Conservation (phyloP, 1,140 invertebrate genomes). For the Tetranychus cinnabarinus region DNA sequence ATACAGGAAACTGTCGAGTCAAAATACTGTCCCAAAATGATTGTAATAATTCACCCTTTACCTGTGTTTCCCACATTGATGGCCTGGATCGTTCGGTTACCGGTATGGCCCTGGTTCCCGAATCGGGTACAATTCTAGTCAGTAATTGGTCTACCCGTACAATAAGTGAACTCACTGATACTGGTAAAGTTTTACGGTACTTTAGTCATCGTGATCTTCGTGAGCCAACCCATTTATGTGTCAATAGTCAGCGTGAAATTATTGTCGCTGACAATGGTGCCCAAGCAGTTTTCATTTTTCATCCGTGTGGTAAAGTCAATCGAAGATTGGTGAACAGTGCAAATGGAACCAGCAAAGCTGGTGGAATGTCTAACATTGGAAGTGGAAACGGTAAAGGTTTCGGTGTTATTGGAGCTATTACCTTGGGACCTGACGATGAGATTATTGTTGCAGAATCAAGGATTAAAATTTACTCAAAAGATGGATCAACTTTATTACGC, state of each 20-base stretch:
- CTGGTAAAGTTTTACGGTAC: conserved; percentile 32
- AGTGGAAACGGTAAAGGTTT: not conserved
- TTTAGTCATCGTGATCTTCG: conserved; percentile 28
- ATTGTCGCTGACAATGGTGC: conserved; percentile 66
- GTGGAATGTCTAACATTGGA: no score
- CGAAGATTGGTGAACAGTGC: conserved; percentile 15
- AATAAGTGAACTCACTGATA: conserved; percentile 42
- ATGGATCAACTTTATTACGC: conserved; percentile 32
- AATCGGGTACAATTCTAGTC: conserved; percentile 34
- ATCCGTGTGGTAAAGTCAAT: conserved; percentile 39
- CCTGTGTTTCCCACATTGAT: conserved; percentile 46
- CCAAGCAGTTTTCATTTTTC: conserved; percentile 56
- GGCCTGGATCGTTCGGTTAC: conserved; percentile 58
- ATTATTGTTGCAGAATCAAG: conserved; percentile 54
- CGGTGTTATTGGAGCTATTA: conserved; percentile 37
- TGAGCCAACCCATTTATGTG: conserved; percentile 53
- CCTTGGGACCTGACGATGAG: conserved; percentile 43
- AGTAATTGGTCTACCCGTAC: conserved; percentile 64
- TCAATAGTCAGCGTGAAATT: conserved; percentile 51
- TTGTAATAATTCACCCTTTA: conserved; percentile 22
- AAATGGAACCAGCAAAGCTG: not conserved
- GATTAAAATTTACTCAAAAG: conserved; percentile 50
- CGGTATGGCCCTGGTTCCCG: conserved; percentile 26
- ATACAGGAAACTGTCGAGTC: conserved; percentile 74
- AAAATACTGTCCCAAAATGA: conserved; percentile 38